Percentiles rank a stretch among this genome's conserved stretches.
Conservation (phyloP, 2,888 invertebrate species). For the Acanthococcus lagerstroemiae region DNA sequence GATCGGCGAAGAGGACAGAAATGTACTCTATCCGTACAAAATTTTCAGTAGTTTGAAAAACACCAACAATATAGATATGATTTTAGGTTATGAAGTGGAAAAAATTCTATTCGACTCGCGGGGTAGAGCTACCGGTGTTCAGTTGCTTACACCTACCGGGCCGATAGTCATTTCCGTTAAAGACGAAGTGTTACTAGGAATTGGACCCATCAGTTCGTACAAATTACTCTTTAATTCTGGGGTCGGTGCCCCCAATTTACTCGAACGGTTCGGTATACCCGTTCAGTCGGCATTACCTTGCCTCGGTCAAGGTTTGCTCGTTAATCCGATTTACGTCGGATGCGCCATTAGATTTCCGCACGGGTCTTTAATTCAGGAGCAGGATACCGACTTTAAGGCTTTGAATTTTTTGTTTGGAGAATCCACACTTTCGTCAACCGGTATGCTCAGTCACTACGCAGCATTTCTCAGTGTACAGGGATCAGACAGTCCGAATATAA, state of each 20-base stretch:
- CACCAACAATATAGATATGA: slow-evolving; percentile 17
- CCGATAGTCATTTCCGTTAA: too few species aligned
- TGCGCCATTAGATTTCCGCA: slow-evolving; percentile 30
- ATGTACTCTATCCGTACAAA: neutral
- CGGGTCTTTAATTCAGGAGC: neutral
- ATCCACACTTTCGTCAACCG: too few species aligned
- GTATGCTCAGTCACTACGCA: too few species aligned
- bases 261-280: slow-evolving; percentile 44
- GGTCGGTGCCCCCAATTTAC: slow-evolving; percentile 47
- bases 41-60: neutral
- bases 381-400: slow-evolving; percentile 7
- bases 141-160: too few species aligned
- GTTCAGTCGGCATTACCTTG: slow-evolving; percentile 40
- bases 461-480: too few species aligned
- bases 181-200: slow-evolving; percentile 54
- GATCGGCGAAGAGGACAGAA: neutral
- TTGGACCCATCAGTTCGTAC: slow-evolving; percentile 55
- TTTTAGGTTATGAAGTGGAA: slow-evolving; percentile 40
- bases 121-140: too few species aligned
- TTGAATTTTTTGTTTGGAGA: neutral
- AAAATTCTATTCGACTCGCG: too few species aligned
- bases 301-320: slow-evolving; percentile 36
- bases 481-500: too few species aligned
- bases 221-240: slow-evolving; percentile 60
- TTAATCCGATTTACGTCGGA: slow-evolving; percentile 34